phyloP scores from a whole-genome alignment of 2,797 vertebrate genomes.

The Epinephelus malabaricus region DNA sequence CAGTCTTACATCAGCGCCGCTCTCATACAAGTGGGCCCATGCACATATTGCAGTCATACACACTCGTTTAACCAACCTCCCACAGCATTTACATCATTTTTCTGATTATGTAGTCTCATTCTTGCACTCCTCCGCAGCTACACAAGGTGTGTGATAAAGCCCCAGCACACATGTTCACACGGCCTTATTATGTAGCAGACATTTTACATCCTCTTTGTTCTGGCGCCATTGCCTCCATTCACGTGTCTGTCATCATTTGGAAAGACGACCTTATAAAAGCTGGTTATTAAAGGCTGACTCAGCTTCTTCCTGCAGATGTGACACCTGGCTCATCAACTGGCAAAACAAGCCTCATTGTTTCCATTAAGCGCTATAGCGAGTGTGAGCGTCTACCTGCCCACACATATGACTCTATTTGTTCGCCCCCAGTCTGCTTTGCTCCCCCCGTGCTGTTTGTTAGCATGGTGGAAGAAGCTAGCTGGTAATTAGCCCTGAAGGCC shows the following conservation, averaged over 20 bases:
- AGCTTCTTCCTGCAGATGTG: conserved; percentile 75
- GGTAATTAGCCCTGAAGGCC: conserved; percentile 75
- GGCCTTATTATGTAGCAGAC: conserved; percentile 29
- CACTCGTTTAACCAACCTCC: not conserved
- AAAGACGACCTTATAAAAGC: conserved; percentile 58
- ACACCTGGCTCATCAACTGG: conserved; percentile 79
- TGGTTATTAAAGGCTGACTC: conserved; percentile 77
- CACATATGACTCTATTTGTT: conserved; percentile 50
- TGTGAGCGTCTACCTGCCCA: conserved; percentile 41
- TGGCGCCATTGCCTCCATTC: conserved; percentile 43
- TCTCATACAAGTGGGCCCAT: not conserved
- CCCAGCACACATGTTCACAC: conserved; percentile 3
- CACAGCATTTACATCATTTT: conserved; percentile 7
- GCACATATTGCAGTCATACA: not conserved
- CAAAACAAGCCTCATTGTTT: conserved; percentile 80
- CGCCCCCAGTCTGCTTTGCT: conserved; percentile 1
- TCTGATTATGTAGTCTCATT: conserved; percentile 24
- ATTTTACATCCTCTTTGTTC: conserved; percentile 39
- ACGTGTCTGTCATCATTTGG: conserved; percentile 58
- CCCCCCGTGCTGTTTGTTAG: conserved; percentile 55
- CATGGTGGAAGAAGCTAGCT: conserved; percentile 52
- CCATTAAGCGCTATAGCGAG: conserved; percentile 45
- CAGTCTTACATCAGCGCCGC: conserved; percentile 16
- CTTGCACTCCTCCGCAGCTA: conserved; percentile 1
- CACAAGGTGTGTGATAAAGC: conserved; percentile 6